Evolutionary conservation across 2,113 vertebrate genomes (phyloP).

Genomic region (Dipodomys merriami): DNA sequence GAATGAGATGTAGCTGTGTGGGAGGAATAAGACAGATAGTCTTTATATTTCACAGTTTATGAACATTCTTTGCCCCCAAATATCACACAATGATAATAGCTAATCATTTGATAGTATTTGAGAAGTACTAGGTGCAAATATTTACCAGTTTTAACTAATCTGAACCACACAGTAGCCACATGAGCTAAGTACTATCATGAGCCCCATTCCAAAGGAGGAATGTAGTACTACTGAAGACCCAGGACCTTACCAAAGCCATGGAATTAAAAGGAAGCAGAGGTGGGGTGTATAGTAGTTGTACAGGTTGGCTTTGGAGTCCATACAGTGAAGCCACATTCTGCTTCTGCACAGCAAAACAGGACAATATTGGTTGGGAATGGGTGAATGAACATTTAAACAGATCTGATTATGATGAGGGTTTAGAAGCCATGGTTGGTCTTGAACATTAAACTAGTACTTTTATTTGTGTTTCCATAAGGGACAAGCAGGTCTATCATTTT

Average conservation of each 20-base stretch:
- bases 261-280: background rate
- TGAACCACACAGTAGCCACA: background rate
- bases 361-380: background rate
- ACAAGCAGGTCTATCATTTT: background rate
- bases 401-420: background rate
- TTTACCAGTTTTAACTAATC: background rate
- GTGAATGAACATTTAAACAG: background rate
- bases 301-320: background rate
- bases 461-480: conserved; percentile 15
- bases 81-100: background rate
- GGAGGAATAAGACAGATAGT: background rate
- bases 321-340: background rate
- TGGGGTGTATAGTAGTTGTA: background rate
- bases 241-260: background rate
- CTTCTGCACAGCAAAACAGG: background rate
- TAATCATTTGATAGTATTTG: background rate
- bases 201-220: background rate
- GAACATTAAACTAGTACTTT: background rate
- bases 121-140: background rate
- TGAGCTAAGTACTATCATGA: background rate
- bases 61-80: background rate
- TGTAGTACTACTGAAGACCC: background rate
- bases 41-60: background rate
- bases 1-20: background rate
- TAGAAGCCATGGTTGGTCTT: background rate